phyloP scores from a whole-genome alignment of 2,888 invertebrate genomes.

The Pristionchus japonicus region DNA sequence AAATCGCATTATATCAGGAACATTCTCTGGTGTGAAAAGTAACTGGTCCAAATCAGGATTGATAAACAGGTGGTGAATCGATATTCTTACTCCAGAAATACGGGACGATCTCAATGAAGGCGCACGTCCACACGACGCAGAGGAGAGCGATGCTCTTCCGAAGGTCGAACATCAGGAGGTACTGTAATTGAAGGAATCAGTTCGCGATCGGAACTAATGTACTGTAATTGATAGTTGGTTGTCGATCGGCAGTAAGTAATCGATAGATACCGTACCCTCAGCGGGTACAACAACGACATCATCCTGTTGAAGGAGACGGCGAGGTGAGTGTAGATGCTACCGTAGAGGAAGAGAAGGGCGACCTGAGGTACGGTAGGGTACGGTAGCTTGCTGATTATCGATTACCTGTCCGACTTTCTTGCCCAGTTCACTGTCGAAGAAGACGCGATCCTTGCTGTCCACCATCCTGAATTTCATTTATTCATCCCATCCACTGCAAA shows the following conservation, averaged over 20 bases:
- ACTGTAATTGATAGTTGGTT: neutral
- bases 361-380: neutral
- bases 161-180: slow-evolving; percentile 13
- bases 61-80: neutral
- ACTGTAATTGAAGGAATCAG: neutral
- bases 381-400: neutral
- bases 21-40: no score
- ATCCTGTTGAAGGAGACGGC: slow-evolving; percentile 32
- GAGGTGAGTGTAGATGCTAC: slow-evolving; percentile 37
- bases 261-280: neutral
- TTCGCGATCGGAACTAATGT: neutral
- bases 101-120: slow-evolving; percentile 25
- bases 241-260: neutral
- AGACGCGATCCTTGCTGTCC: neutral
- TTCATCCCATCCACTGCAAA: no score
- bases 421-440: slow-evolving; percentile 31
- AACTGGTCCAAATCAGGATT: no score
- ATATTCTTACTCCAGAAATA: slow-evolving; percentile 36
- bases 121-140: neutral
- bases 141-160: neutral
- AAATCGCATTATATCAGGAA: no score
- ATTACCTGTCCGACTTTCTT: slow-evolving; percentile 34
- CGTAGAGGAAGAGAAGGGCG: slow-evolving; percentile 35
- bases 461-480: slow-evolving; percentile 18
- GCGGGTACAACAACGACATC: slow-evolving; percentile 18